A percentile compares a stretch with the other conserved stretches of the same genome.
These are phyloP conservation scores for Pseudomugil gertrudae DNA, from an alignment of 2,797 vertebrate genomes.

Conservation along the genomic window DNA sequence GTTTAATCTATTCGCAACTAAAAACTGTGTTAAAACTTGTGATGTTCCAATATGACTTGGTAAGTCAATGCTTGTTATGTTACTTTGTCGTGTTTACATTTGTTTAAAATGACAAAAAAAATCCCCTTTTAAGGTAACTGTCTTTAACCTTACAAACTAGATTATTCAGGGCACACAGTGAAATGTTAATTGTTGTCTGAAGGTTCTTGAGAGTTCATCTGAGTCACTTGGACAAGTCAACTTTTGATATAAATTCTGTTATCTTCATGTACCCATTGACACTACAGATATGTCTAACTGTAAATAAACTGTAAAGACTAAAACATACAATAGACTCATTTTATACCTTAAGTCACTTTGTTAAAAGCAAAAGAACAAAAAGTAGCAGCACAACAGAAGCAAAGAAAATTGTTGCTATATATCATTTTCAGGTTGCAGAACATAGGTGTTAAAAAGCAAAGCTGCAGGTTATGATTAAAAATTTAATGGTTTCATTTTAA, in stretches of 20 bases:
- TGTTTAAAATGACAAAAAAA: too few species aligned
- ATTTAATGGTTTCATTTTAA: slow-evolving; percentile 1
- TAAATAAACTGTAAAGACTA: slow-evolving; percentile 1
- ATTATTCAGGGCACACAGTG: slow-evolving; percentile 14
- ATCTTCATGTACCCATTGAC: slow-evolving; percentile 30
- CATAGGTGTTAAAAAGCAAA: slow-evolving; percentile 17
- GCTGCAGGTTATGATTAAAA: slow-evolving; percentile 7
- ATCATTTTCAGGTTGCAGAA: slow-evolving; percentile 8
- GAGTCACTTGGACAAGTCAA: slow-evolving; percentile 17
- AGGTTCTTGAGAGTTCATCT: slow-evolving; percentile 7
- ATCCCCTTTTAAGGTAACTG: slow-evolving; percentile 1
- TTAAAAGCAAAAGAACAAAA: neutral
- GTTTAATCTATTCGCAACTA: neutral
- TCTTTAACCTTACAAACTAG: neutral
- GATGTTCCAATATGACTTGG: neutral
- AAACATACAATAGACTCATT: slow-evolving; percentile 26
- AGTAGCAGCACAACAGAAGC: neutral
- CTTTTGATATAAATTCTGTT: slow-evolving; percentile 26
- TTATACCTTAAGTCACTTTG: neutral
- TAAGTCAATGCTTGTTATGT: neutral
- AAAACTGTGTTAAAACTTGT: neutral
- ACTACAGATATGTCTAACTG: slow-evolving; percentile 16
- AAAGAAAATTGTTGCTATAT: neutral
- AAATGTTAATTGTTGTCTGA: slow-evolving; percentile 8
- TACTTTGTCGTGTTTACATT: neutral